Base-by-base conservation (phyloP, 1,140 invertebrate genomes). In the Luehdorfia chinensis region DNA sequence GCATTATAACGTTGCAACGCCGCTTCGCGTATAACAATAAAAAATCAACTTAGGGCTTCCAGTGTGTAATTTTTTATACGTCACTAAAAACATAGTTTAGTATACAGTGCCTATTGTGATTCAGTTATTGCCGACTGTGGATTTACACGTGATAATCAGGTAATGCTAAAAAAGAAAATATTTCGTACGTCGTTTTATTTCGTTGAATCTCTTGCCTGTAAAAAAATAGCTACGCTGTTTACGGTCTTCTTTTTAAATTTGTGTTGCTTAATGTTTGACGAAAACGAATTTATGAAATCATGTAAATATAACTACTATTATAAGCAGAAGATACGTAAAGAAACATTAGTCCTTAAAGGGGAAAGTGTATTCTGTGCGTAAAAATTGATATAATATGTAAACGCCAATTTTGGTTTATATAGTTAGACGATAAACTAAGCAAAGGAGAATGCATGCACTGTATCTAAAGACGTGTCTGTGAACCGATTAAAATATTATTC, bases 31-130 rank as follows among this genome's bases (percentile, higher is more conserved):
- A 21, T 13, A 21, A 37, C 34, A 37, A 37, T 37, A 37, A 37
- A n/a, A n/a, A 37, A 21, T 21, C 34, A 36, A 36, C 33, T 4
- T 14, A 41, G 34, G 18, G 37, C 37, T 41, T 39, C 37, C 37
- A 41, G 37, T 41, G 37, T 41, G 27, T 1, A 3, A 25, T 25
- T 27, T 21, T 21, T 37, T 19, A 37, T 13, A 21, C 9, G 18
- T 21, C 18, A 21, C 34, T 12, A 3, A 21, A 37, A 4, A 33
- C 14, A 12, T 11, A 37, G 34, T 37, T 37, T 37, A 11, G 16
- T 23, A 23, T 12, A n/a, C n/a, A 37, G 34, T 37, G 34, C 6
- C 12, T 21, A 9, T 37, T 37, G 34, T 37, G 34, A 37, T 19
- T 34, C 4, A 37, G 34, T 37, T 37, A 8, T 6, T 21, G n/a